These are phyloP conservation scores for Pyrrhia umbra DNA, from an alignment of 2,888 invertebrate species.

Conservation along the genomic window DNA sequence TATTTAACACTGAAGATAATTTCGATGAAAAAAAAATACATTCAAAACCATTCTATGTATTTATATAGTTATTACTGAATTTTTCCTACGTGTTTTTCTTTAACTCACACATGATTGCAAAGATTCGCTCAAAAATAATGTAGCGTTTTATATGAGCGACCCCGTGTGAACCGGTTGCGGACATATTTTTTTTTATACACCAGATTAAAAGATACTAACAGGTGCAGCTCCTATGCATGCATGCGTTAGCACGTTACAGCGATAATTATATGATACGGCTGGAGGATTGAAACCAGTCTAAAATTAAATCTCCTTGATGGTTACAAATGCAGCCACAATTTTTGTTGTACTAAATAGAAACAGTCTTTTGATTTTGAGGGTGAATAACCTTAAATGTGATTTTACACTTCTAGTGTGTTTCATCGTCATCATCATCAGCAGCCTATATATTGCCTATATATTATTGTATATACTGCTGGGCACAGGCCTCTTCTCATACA, in stretches of 20 bases:
- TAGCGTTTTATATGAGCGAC: not conserved
- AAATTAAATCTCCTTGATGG: conserved; percentile 1
- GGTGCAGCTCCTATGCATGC: conserved; percentile 6
- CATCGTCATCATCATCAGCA: too few relatives aligned
- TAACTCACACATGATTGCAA: not conserved
- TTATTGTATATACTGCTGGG: too few relatives aligned
- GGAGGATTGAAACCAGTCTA: not conserved
- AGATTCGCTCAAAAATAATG: not conserved
- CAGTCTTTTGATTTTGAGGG: not conserved
- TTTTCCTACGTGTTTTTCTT: too few relatives aligned
- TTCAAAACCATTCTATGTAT: too few relatives aligned
- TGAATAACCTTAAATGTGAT: not conserved
- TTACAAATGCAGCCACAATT: not conserved
- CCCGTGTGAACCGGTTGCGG: not conserved
- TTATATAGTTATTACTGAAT: too few relatives aligned
- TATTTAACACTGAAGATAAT: too few relatives aligned
- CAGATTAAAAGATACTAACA: conserved; percentile 2
- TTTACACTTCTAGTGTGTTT: too few relatives aligned
- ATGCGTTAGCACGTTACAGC: conserved; percentile 17
- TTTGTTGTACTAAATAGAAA: not conserved
- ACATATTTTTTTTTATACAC: conserved; percentile 5
- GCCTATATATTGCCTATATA: too few relatives aligned
- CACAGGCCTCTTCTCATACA: too few relatives aligned
- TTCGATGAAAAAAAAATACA: too few relatives aligned
- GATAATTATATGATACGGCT: conserved; percentile 1